Percentiles rank a stretch among this genome's conserved stretches.
phyloP scores from a whole-genome alignment of 2,113 vertebrate species.

The Amia ocellicauda region DNA sequence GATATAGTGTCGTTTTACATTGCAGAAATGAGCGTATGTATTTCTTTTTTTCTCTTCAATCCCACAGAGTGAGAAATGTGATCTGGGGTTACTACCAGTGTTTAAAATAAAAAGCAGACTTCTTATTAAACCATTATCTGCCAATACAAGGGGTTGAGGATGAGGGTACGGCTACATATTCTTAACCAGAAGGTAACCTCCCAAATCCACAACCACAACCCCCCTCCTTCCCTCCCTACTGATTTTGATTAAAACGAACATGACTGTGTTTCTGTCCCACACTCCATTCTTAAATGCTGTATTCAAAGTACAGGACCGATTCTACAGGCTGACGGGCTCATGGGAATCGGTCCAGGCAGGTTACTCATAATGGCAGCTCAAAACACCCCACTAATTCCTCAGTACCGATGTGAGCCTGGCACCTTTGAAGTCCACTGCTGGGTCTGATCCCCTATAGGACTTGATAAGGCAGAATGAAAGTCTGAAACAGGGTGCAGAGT shows the following conservation, averaged over 20 bases:
- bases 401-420: too few species aligned
- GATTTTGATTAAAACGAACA: constrained; percentile 34
- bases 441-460: too few species aligned
- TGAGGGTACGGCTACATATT: constrained; percentile 5
- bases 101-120: constrained; percentile 85
- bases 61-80: constrained; percentile 86
- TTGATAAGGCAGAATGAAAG: too few species aligned
- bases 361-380: too few species aligned
- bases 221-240: not conserved
- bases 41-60: constrained; percentile 76
- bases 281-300: not conserved
- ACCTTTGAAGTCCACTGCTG: too few species aligned
- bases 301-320: too few species aligned
- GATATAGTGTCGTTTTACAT: constrained; percentile 99
- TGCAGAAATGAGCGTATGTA: constrained; percentile 95
- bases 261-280: constrained; percentile 43
- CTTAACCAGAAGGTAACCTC: constrained; percentile 13
- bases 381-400: not conserved
- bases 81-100: constrained; percentile 86
- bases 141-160: constrained; percentile 36
- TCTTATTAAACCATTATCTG: constrained; percentile 89
- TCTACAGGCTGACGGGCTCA: not conserved
- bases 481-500: too few species aligned
- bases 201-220: not conserved
- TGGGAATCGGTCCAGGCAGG: too few species aligned